These are phyloP conservation scores for Cotesia vestalis DNA, from an alignment of 1,140 invertebrate species.

Conservation along the genomic window DNA sequence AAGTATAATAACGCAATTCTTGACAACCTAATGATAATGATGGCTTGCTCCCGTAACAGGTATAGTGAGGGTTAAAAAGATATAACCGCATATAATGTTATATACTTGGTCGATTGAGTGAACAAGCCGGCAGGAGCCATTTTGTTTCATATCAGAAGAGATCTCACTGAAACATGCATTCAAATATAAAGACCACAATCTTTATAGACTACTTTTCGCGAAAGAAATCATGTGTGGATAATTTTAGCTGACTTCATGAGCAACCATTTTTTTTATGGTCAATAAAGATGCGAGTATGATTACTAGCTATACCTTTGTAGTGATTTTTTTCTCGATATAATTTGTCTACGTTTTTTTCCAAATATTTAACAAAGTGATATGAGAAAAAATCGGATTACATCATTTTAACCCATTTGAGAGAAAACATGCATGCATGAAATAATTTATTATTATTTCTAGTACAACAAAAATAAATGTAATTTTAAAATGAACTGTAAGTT, in stretches of 20 bases:
- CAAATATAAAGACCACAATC: conserved; percentile 11
- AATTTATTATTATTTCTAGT: too few relatives aligned
- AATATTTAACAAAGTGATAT: not conserved
- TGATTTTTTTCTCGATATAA: not conserved
- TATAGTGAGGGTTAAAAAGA: conserved; percentile 31
- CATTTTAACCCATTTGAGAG: too few relatives aligned
- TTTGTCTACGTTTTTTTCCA: not conserved
- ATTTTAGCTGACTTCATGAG: conserved; percentile 3
- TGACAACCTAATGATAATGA: conserved; percentile 67
- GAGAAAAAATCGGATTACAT: too few relatives aligned
- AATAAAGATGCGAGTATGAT: conserved; percentile 15
- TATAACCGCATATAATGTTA: conserved; percentile 15
- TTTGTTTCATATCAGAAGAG: conserved; percentile 31
- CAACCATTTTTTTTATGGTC: not conserved
- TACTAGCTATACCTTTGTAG: not conserved
- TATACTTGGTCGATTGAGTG: conserved; percentile 18
- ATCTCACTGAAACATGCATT: conserved; percentile 14
- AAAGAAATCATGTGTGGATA: not conserved
- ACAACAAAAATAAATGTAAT: too few relatives aligned
- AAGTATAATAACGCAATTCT: conserved; percentile 65
- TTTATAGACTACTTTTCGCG: conserved; percentile 8
- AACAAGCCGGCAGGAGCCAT: conserved; percentile 21
- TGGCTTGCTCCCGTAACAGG: conserved; percentile 54
- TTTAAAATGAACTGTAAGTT: too few relatives aligned
- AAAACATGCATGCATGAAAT: too few relatives aligned